Evolutionary conservation across 2,888 invertebrate genomes (phyloP), one percentile per base, ranked within the genome.

Genomic region (Ophonus ardosiacus): DNA sequence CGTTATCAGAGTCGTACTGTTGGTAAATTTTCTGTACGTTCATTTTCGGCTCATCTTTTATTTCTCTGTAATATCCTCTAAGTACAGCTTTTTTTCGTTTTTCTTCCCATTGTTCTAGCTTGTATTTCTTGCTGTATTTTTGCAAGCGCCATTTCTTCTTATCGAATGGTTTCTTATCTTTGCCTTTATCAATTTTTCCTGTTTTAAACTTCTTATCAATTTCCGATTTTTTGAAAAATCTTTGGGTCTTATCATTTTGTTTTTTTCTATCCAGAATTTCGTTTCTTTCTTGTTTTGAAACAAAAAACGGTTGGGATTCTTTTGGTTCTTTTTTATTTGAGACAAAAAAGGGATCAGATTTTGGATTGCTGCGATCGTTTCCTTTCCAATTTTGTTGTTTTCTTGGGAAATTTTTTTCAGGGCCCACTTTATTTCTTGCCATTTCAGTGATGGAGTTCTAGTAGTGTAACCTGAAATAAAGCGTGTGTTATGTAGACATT

Each of bases 91-190:
- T 94, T 88, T 94, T 95, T 18, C 94, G 92, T 86, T 92, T 93
- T 78, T 95, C 94, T 87, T 95, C 94, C 94, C 94, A 95, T 89
- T 95, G 93, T 56, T 94, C 92, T 18, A 95, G 90, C 90, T 95
- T 95, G 86, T 94, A 94, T 88, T 95, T 95, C 81, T 95, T 94
- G 88, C 95, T 95, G 88, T 95, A 95, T 88, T 94, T 95, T 87
- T 95, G 93, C 51, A 94, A 88, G 51, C 95, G 92, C 88, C 95
- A 95, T 31, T 92, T 91, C 86, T 94, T 95, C 88, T 95, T 95
- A 87, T 95, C 94, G 89, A 95, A 95, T 0, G 93, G 93, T 89
- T 93, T 94, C 87, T 94, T 94, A 0, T 90, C 90, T 86, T 86
- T 89, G 5, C 79, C 15, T 15, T 80, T 84, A 51, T 61, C 78